phyloP scores from a whole-genome alignment of 2,113 vertebrate genomes.

The Tupaia chinensis region DNA sequence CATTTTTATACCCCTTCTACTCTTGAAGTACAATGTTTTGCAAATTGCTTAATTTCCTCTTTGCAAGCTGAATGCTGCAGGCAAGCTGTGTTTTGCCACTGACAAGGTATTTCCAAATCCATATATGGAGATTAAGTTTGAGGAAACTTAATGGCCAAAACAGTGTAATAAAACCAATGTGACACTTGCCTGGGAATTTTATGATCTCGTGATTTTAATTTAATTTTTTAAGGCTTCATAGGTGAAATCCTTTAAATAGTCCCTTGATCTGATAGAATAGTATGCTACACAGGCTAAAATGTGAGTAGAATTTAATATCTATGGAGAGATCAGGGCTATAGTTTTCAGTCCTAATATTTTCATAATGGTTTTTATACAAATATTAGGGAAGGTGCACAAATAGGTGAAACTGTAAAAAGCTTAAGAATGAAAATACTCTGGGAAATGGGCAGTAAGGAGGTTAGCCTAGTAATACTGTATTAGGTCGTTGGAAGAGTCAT shows the following conservation, averaged over 20 bases:
- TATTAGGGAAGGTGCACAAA: not conserved
- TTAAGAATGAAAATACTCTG: not conserved
- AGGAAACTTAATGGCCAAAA: not conserved
- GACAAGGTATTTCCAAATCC: not conserved
- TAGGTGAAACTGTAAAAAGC: not conserved
- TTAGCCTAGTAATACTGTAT: not conserved
- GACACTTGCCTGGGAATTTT: constrained; percentile 3
- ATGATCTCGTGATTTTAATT: not conserved
- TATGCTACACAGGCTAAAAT: not conserved
- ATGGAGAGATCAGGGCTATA: not conserved
- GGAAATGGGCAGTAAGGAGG: not conserved
- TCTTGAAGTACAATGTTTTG: constrained; percentile 15
- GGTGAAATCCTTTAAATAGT: not conserved
- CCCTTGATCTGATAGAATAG: not conserved
- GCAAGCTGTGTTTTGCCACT: not conserved
- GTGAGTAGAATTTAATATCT: not conserved
- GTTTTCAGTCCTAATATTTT: not conserved
- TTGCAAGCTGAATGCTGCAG: not conserved
- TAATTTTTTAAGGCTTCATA: constrained; percentile 30
- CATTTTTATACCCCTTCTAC: not conserved
- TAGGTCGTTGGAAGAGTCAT: too few relatives aligned
- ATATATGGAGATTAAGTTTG: not conserved
- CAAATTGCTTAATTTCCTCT: constrained; percentile 5
- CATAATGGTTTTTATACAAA: constrained; percentile 18
- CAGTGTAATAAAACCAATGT: not conserved